Conservation (phyloP, 2,888 invertebrate species). For the Drosophila anomalata region DNA sequence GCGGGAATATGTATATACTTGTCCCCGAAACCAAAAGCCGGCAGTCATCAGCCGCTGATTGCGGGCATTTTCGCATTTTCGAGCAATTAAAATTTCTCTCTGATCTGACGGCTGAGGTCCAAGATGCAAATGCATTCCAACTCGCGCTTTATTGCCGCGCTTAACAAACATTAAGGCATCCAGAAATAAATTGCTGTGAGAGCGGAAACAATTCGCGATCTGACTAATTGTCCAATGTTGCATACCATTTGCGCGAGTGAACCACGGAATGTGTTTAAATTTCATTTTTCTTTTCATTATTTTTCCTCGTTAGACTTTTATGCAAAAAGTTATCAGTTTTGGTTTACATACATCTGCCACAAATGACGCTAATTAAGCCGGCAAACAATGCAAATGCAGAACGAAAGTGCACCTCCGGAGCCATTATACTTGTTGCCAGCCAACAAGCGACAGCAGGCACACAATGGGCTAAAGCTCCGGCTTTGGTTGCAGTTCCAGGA, state of each 20-base stretch:
- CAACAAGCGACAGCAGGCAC: constrained; percentile 12
- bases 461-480: constrained; percentile 14
- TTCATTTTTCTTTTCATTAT: constrained; percentile 3
- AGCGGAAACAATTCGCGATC: constrained; percentile 17
- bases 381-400: constrained; percentile 53
- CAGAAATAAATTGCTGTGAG: constrained; percentile 27
- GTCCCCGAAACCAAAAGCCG: constrained; percentile 6
- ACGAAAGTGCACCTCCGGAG: constrained; percentile 28
- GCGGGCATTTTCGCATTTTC: constrained; percentile 28
- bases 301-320: constrained; percentile 4
- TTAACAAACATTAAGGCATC: constrained; percentile 30
- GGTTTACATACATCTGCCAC: constrained; percentile 14
- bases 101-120: constrained; percentile 24
- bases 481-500: constrained; percentile 8
- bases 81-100: constrained; percentile 40
- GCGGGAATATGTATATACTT: constrained; percentile 9
- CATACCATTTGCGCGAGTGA: not conserved
- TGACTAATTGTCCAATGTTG: constrained; percentile 18
- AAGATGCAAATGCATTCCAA: constrained; percentile 32
- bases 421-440: constrained; percentile 36
- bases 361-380: constrained; percentile 51
- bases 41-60: constrained; percentile 32
- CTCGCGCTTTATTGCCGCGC: constrained; percentile 20
- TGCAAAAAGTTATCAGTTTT: constrained; percentile 6
- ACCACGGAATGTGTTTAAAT: constrained; percentile 1